These are phyloP conservation scores for Drosophila varians DNA, from an alignment of 1,140 invertebrate genomes.

Conservation along the genomic window DNA sequence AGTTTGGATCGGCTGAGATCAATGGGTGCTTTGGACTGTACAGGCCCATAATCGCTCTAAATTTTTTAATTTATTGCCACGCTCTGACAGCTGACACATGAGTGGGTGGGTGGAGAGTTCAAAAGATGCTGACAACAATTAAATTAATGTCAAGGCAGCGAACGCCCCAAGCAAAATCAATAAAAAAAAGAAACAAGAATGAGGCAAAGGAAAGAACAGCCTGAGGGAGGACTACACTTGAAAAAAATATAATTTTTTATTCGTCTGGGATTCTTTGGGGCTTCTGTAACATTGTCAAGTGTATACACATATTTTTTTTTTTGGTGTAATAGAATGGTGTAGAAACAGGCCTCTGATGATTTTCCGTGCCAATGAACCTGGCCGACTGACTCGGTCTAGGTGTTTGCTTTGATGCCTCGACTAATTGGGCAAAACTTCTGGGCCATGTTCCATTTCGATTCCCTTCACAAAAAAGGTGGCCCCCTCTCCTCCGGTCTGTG, in stretches of 20 bases:
- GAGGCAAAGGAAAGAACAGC: conserved; percentile 31
- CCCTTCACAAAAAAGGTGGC: conserved; percentile 7
- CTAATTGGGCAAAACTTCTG: conserved; percentile 72
- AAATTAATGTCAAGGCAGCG: conserved; percentile 73
- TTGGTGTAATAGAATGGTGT: too few species aligned
- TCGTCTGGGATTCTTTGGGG: too few species aligned
- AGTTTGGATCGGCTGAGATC: conserved; percentile 71
- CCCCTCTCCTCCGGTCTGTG: too few species aligned
- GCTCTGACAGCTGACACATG: conserved; percentile 57
- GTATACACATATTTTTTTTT: too few species aligned
- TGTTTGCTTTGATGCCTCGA: conserved; percentile 38
- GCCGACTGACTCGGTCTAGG: conserved; percentile 31
- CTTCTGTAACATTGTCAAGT: too few species aligned
- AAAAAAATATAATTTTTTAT: too few species aligned
- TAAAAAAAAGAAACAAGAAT: conserved; percentile 39
- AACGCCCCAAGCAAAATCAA: conserved; percentile 60
- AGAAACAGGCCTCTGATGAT: conserved; percentile 43
- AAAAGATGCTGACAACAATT: conserved; percentile 82
- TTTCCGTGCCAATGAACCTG: conserved; percentile 72
- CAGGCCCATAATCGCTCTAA: conserved; percentile 69
- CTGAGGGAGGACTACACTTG: conserved; percentile 10
- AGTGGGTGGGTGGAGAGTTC: conserved; percentile 44
- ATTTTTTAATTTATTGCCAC: conserved; percentile 74
- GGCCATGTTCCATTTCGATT: conserved; percentile 33
- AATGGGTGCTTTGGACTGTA: conserved; percentile 53